Percentiles rank a stretch among this genome's conserved stretches.
Evolutionary conservation across 1,140 invertebrate species (phyloP).

Genomic region (Galendromus occidentalis): DNA sequence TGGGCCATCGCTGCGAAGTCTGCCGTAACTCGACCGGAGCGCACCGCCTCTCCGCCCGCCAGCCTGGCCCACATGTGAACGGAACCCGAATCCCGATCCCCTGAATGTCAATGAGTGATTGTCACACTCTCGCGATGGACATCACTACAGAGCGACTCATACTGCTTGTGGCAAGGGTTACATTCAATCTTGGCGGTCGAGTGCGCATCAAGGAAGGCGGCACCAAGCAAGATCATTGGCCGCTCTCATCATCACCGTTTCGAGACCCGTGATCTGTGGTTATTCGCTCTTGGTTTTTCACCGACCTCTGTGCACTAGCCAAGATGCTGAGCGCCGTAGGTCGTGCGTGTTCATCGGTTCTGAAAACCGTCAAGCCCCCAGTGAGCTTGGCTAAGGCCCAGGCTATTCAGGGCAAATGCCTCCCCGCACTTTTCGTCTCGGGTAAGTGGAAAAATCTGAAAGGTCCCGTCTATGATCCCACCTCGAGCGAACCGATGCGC

Average conservation of each 20-base stretch:
- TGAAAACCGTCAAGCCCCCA: constrained; percentile 37
- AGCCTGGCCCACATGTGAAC: too few relatives aligned
- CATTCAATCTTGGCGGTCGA: not conserved
- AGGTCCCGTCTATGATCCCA: too few relatives aligned
- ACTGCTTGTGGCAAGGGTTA: too few relatives aligned
- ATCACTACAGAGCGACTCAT: too few relatives aligned
- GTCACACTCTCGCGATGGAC: too few relatives aligned
- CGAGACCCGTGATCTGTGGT: not conserved
- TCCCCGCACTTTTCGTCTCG: constrained; percentile 33
- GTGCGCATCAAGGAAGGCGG: not conserved
- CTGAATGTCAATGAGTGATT: too few relatives aligned
- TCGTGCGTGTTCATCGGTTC: constrained; percentile 36
- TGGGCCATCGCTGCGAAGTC: too few relatives aligned
- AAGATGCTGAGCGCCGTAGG: constrained; percentile 42
- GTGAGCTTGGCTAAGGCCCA: constrained; percentile 31
- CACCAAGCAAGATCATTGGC: not conserved
- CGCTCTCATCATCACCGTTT: not conserved
- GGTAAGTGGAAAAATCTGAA: constrained; percentile 34
- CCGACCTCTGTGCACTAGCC: constrained; percentile 23
- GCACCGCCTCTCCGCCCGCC: too few relatives aligned
- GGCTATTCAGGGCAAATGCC: constrained; percentile 34
- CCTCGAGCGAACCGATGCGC: too few relatives aligned
- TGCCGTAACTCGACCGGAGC: too few relatives aligned
- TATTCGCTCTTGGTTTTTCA: constrained; percentile 11
- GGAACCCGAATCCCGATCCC: too few relatives aligned